These are phyloP conservation scores for Spheniscus humboldti DNA, from an alignment of 2,797 vertebrate genomes.

Conservation along the genomic window DNA sequence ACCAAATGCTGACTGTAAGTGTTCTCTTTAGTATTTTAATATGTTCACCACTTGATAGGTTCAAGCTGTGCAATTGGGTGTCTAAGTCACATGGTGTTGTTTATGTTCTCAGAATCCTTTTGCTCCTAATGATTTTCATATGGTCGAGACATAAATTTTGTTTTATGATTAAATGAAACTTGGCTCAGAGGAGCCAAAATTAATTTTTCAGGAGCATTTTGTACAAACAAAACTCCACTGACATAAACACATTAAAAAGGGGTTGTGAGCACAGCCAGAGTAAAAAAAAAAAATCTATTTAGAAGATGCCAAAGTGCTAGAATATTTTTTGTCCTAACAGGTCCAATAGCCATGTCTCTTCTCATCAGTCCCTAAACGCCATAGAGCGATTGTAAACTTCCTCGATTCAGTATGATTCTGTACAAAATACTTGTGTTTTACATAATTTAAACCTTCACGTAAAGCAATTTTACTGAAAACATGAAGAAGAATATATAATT, in stretches of 20 bases:
- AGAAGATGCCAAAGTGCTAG: not conserved
- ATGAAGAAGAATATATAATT: not conserved
- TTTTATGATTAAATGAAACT: constrained; percentile 54
- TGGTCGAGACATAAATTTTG: constrained; percentile 19
- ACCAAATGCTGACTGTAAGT: constrained; percentile 51
- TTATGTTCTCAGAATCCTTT: constrained; percentile 57
- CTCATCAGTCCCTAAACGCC: not conserved
- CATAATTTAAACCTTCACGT: not conserved
- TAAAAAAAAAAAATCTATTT: not conserved
- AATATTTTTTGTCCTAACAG: not conserved
- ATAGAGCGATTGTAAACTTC: not conserved
- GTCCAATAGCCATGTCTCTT: not conserved
- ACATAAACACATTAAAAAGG: constrained; percentile 33
- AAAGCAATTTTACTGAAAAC: not conserved
- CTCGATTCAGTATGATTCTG: not conserved
- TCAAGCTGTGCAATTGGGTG: constrained; percentile 61
- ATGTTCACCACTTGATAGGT: constrained; percentile 45
- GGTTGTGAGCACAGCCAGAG: not conserved
- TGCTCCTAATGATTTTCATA: constrained; percentile 61
- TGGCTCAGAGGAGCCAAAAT: constrained; percentile 24
- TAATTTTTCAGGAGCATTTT: constrained; percentile 56
- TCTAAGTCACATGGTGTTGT: constrained; percentile 56
- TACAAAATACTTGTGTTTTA: not conserved
- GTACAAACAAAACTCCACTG: constrained; percentile 44
- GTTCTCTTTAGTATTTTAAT: constrained; percentile 49